A percentile compares a stretch with the other conserved stretches of the same genome.
phyloP scores from a whole-genome alignment of 1,140 invertebrate species.

The Drosophila nasuta region DNA sequence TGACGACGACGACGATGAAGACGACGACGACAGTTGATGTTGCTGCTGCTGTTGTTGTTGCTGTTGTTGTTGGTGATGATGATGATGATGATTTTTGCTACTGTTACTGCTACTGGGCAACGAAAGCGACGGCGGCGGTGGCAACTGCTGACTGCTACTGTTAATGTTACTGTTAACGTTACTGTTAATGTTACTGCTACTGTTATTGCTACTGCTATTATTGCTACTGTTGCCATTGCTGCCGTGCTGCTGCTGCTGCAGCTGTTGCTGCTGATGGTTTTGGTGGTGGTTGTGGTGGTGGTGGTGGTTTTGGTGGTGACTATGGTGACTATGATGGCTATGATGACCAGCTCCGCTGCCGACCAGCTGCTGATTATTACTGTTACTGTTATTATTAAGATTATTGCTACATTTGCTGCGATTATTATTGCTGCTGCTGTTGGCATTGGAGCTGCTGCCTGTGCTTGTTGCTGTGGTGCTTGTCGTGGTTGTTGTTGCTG shows the following conservation, averaged over 20 bases:
- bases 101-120: constrained; percentile 59
- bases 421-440: constrained; percentile 35
- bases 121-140: constrained; percentile 21
- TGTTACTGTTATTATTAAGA: too few species aligned
- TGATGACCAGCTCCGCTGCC: constrained; percentile 50
- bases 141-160: constrained; percentile 55
- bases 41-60: constrained; percentile 24
- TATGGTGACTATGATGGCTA: constrained; percentile 55
- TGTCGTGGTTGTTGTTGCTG: constrained; percentile 47
- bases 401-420: constrained; percentile 39
- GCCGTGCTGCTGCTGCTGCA: constrained; percentile 38
- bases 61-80: constrained; percentile 61
- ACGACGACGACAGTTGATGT: constrained; percentile 33
- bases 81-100: constrained; percentile 69
- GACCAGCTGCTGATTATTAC: constrained; percentile 45
- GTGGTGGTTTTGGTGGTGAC: constrained; percentile 26
- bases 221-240: constrained; percentile 13
- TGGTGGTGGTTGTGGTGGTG: constrained; percentile 22
- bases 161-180: constrained; percentile 31
- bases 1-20: constrained; percentile 20
- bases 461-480: constrained; percentile 47
- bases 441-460: constrained; percentile 53
- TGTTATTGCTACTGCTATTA: constrained; percentile 40
- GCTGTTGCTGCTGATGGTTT: constrained; percentile 16
- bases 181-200: constrained; percentile 50